Evolutionary conservation across 2,888 invertebrate species (phyloP).

Genomic region (Hanleya hanleyi): DNA sequence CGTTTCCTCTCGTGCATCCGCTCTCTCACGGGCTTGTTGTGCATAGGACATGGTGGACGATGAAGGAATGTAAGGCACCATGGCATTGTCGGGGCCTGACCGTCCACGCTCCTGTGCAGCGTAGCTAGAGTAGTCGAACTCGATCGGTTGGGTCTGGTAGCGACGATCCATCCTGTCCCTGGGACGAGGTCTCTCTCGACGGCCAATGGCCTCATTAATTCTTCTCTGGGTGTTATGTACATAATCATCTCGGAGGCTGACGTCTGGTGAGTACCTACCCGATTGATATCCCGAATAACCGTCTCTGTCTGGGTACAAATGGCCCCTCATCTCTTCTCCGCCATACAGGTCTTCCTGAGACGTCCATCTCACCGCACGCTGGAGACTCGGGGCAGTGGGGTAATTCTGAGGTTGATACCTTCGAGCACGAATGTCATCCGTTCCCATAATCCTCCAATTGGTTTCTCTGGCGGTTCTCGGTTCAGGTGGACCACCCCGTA

Average conservation of each 20-base stretch:
- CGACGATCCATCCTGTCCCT: background rate
- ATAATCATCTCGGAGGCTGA: background rate
- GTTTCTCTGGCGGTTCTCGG: background rate
- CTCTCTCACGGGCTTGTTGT: background rate
- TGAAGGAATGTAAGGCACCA: too few relatives aligned
- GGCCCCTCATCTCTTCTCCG: too few relatives aligned
- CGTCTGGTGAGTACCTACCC: background rate
- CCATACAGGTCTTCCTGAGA: background rate
- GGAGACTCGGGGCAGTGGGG: too few relatives aligned
- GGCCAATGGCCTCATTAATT: background rate
- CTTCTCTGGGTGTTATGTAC: slow-evolving; percentile 1
- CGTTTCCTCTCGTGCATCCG: background rate
- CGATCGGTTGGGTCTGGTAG: background rate
- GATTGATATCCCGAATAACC: too few relatives aligned
- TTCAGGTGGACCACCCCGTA: background rate
- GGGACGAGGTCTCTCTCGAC: background rate
- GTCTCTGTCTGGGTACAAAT: too few relatives aligned
- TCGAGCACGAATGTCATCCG: background rate
- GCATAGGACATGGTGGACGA: background rate
- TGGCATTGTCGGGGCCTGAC: background rate
- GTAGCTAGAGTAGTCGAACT: background rate
- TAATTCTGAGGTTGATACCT: background rate
- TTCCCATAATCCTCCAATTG: background rate
- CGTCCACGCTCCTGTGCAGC: background rate
- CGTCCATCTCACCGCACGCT: background rate